Percentiles rank a stretch among this genome's conserved stretches.
phyloP scores from a whole-genome alignment of 1,140 invertebrate genomes.

The Stegodyphus mimosarum region DNA sequence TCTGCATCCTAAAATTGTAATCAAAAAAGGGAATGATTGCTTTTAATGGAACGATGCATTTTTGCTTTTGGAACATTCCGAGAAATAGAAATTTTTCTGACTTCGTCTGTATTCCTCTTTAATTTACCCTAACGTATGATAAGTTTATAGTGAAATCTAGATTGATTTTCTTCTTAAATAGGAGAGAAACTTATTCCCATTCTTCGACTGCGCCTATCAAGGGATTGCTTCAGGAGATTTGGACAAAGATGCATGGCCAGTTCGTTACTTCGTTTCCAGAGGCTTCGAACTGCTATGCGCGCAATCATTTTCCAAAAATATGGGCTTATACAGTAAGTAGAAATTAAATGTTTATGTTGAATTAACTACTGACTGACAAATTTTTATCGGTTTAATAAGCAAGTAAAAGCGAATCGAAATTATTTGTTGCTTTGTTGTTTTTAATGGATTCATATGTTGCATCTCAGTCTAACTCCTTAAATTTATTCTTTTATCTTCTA shows the following conservation, averaged over 20 bases:
- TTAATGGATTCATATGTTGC: neutral
- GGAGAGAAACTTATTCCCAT: constrained; percentile 84
- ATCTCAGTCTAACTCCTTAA: neutral
- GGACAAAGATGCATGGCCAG: constrained; percentile 91
- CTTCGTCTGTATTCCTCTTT: neutral
- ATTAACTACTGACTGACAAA: too few relatives aligned
- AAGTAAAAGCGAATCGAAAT: neutral
- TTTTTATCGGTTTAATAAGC: too few relatives aligned
- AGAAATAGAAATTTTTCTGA: too few relatives aligned
- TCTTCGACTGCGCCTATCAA: constrained; percentile 98
- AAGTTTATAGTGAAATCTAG: too few relatives aligned
- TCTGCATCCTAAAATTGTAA: too few relatives aligned
- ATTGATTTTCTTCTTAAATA: constrained; percentile 63
- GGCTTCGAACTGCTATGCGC: constrained; percentile 91
- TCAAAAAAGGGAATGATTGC: too few relatives aligned
- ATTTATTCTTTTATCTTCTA: constrained; percentile 1
- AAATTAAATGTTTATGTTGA: neutral
- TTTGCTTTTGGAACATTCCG: too few relatives aligned
- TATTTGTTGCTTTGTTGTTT: neutral
- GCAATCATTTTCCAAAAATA: constrained; percentile 98
- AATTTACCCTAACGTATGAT: neutral
- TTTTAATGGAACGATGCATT: too few relatives aligned
- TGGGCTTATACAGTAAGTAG: constrained; percentile 84
- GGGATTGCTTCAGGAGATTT: constrained; percentile 97
- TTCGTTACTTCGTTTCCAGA: constrained; percentile 83